Conservation (phyloP, 2,888 invertebrate species). For the Plemyria rubiginata region DNA sequence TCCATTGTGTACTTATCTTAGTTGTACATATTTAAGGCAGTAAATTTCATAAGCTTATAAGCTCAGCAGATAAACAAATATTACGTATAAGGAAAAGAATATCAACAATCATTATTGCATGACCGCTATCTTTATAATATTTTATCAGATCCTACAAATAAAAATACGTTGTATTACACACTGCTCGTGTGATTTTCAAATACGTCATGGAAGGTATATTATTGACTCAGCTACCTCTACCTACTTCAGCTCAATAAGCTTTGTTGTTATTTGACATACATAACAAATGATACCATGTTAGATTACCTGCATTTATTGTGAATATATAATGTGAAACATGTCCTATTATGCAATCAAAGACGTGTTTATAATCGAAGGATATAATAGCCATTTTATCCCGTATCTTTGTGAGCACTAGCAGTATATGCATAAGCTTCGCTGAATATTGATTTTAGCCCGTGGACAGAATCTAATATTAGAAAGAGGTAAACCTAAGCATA, state of each 20-base stretch:
- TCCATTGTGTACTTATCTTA: constrained; percentile 16
- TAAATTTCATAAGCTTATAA: constrained; percentile 25
- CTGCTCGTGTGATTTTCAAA: constrained; percentile 15
- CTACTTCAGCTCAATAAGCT: not conserved
- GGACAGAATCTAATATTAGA: constrained; percentile 37
- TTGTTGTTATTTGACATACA: not conserved
- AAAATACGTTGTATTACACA: constrained; percentile 37
- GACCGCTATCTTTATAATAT: constrained; percentile 39
- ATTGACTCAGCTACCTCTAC: not conserved
- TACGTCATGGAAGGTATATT: constrained; percentile 11
- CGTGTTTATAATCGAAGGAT: constrained; percentile 30
- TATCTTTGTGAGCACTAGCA: constrained; percentile 16
- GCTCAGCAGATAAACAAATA: constrained; percentile 27
- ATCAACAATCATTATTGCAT: not conserved
- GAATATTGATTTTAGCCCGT: constrained; percentile 34
- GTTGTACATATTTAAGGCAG: constrained; percentile 28
- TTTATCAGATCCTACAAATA: constrained; percentile 46
- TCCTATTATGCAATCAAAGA: constrained; percentile 18
- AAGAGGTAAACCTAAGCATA: constrained; percentile 33
- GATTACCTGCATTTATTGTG: constrained; percentile 28
- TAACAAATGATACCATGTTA: constrained; percentile 25
- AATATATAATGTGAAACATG: constrained; percentile 21
- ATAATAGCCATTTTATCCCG: constrained; percentile 12
- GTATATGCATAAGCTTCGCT: constrained; percentile 13
- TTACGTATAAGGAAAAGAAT: constrained; percentile 29